Evolutionary conservation across 2,113 vertebrate genomes (phyloP), one percentile per base, ranked within the genome.

Genomic region (Malurus alboscapulatus): DNA sequence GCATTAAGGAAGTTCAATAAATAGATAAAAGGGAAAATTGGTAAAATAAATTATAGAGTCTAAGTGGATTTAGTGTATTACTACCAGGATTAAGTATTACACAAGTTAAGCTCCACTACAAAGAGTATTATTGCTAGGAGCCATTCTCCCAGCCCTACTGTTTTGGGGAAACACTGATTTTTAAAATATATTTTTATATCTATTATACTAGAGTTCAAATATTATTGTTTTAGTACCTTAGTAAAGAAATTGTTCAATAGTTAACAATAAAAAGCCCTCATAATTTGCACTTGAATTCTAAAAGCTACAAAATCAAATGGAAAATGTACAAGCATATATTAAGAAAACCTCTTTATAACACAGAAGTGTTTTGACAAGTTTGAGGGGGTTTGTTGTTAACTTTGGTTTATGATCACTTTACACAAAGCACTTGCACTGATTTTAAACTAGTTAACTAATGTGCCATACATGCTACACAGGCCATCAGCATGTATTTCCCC

Each of bases 21-120:
- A 78, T 51, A 77, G 63, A 92, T 91, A 95, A 95, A 97, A 96
- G 61, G 63, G 68, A 88, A 97, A 92, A 27, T 79, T 58, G 84
- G 54, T 79, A 90, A 91, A 95, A 90, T 62, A 84, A 95, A 71
- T 51, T 27, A 7, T 32, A 63, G 51, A 42, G 3, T 88, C 77
- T 74, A 73, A 90, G 47, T 91, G 68, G 63, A 87, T 89, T 91
- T 94, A 12, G 34, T 51, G n/a, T 62, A 25, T 74, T 84, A 34
- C 55, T 92, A 10, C 88, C 17, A 12, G 40, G 58, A 96, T 79
- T 75, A 93, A 87, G 48, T 67, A 40, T 68, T 91, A 29, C 40
- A 74, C 20, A 51, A 88, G 19, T 88, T 77, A 88, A 82, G 24
- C 29, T 87, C n/a, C 34, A 32, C 68, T 51, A 45, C 14, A 53